Evolutionary conservation across 1,140 invertebrate species (phyloP).

Genomic region (Drosophila pandora): DNA sequence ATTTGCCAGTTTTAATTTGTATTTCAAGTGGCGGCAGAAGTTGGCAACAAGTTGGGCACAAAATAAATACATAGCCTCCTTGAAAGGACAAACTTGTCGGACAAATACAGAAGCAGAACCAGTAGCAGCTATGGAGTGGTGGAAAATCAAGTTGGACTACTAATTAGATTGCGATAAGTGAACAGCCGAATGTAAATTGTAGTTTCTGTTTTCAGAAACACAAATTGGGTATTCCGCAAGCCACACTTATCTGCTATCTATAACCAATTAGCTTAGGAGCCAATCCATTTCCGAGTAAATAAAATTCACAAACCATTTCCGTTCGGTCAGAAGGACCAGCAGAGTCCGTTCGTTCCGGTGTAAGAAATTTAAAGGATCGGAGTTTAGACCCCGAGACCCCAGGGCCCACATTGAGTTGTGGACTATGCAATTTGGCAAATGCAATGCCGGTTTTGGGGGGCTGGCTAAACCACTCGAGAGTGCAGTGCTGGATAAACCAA

Average conservation of each 20-base stretch:
- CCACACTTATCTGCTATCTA: not conserved
- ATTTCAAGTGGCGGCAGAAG: conserved; percentile 54
- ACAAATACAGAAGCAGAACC: conserved; percentile 9
- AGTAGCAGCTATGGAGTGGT: too few relatives aligned
- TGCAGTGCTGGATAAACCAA: conserved; percentile 11
- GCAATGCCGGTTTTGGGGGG: conserved; percentile 27
- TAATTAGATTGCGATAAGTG: conserved; percentile 42
- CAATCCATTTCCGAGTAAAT: conserved; percentile 13
- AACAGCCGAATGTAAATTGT: conserved; percentile 11
- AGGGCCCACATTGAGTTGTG: conserved; percentile 25
- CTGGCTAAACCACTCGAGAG: conserved; percentile 14
- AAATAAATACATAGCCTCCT: conserved; percentile 19
- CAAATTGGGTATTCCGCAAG: not conserved
- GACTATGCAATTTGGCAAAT: conserved; percentile 62
- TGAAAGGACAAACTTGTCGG: conserved; percentile 38
- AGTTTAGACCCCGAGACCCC: not conserved
- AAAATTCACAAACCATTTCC: conserved; percentile 14
- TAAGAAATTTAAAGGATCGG: conserved; percentile 16
- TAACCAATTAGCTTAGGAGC: conserved; percentile 17
- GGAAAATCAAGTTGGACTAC: conserved; percentile 21
- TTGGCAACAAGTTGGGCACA: conserved; percentile 63
- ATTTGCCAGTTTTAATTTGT: conserved; percentile 72
- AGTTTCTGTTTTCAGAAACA: not conserved
- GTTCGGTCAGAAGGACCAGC: not conserved
- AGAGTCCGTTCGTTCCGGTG: conserved; percentile 20